phyloP scores from a whole-genome alignment of 2,888 invertebrate species.

The Allygus modestus region DNA sequence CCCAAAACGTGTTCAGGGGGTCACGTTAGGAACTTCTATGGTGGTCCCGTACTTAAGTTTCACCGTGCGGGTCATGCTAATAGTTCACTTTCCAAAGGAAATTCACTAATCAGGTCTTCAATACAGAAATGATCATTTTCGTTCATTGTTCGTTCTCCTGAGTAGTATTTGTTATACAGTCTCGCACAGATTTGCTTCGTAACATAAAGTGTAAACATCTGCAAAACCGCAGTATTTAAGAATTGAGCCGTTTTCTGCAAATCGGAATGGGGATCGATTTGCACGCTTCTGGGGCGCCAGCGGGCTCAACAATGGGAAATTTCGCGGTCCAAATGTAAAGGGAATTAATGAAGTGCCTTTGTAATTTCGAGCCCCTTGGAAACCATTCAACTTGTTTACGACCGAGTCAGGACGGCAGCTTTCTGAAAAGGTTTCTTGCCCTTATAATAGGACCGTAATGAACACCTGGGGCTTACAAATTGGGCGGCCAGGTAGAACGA shows the following conservation, averaged over 20 bases:
- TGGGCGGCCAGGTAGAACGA: slow-evolving; percentile 46
- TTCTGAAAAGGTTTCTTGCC: slow-evolving; percentile 45
- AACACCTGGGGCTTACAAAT: slow-evolving; percentile 58
- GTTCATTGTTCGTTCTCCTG: no score
- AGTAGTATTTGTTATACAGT: no score
- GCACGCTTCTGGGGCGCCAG: not conserved
- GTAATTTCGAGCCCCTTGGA: slow-evolving; percentile 27
- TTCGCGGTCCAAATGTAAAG: slow-evolving; percentile 48
- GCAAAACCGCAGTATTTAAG: not conserved
- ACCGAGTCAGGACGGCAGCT: slow-evolving; percentile 5
- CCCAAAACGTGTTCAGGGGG: no score
- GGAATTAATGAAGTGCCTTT: slow-evolving; percentile 52
- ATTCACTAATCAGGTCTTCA: no score
- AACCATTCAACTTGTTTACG: slow-evolving; percentile 38
- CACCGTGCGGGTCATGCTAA: no score
- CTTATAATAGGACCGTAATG: slow-evolving; percentile 53
- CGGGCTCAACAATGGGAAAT: not conserved
- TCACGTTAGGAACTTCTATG: no score
- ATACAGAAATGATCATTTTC: no score
- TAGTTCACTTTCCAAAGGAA: no score
- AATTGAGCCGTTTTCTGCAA: slow-evolving; percentile 34
- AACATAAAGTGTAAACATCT: no score
- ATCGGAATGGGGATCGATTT: not conserved
- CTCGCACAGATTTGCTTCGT: no score
- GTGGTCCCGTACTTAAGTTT: no score